Percentiles rank a stretch among this genome's conserved stretches.
Evolutionary conservation across 2,888 invertebrate species (phyloP).

Genomic region (Orgyia antiqua): DNA sequence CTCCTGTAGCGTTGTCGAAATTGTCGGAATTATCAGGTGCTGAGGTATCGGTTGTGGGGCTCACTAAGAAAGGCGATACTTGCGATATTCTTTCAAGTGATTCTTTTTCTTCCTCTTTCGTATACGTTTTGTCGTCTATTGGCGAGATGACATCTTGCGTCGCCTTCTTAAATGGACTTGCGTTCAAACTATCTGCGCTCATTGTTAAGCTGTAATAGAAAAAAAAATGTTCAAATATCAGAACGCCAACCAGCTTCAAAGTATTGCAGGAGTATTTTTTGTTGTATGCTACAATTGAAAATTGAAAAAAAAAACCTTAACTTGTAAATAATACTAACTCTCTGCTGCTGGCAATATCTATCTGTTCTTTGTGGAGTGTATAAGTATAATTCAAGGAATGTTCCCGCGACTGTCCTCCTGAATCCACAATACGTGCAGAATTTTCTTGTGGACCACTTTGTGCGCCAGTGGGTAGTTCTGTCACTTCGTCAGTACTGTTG

Average conservation of each 20-base stretch:
- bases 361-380: conserved; percentile 39
- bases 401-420: conserved; percentile 33
- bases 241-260: too few species aligned
- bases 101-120: conserved; percentile 54
- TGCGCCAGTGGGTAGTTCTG: conserved; percentile 48
- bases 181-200: conserved; percentile 72
- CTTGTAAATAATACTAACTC: conserved; percentile 65
- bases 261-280: too few species aligned
- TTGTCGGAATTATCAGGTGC: conserved; percentile 50
- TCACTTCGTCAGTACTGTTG: conserved; percentile 59
- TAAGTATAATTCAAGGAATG: conserved; percentile 42
- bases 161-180: conserved; percentile 45
- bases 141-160: conserved; percentile 36
- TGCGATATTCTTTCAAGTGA: conserved; percentile 60
- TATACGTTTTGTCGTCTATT: conserved; percentile 56
- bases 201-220: conserved; percentile 53
- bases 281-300: too few species aligned
- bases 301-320: too few species aligned
- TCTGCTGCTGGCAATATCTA: conserved; percentile 41
- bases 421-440: conserved; percentile 48
- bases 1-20: conserved; percentile 51
- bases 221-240: neutral
- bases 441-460: conserved; percentile 27
- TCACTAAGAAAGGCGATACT: conserved; percentile 63
- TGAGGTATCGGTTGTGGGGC: conserved; percentile 61